Evolutionary conservation across 1,140 invertebrate species (phyloP).

Genomic region (Plectrocnemia conspersa): DNA sequence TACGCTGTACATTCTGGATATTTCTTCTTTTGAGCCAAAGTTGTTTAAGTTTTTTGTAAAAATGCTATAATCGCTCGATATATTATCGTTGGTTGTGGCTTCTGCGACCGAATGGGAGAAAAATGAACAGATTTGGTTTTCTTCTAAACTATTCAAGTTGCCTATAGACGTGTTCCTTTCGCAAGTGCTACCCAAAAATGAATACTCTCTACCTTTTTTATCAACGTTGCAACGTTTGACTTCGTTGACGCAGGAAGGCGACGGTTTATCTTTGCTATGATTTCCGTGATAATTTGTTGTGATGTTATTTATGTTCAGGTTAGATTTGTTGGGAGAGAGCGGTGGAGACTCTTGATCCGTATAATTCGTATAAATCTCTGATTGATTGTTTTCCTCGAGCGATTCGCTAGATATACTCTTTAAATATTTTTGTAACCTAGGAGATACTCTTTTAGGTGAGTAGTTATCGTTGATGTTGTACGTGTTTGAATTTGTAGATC

Average conservation of each 20-base stretch:
- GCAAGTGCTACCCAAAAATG: slow-evolving; percentile 22
- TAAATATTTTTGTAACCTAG: slow-evolving; percentile 20
- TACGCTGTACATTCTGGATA: slow-evolving; percentile 27
- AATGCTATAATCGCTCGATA: slow-evolving; percentile 32
- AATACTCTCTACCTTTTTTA: slow-evolving; percentile 24
- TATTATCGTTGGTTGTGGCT: slow-evolving; percentile 24
- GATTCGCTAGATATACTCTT: slow-evolving; percentile 23
- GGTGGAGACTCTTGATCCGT: background rate
- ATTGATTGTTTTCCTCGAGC: slow-evolving; percentile 27
- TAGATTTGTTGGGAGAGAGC: background rate
- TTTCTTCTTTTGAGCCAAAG: slow-evolving; percentile 33
- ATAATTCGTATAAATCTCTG: slow-evolving; percentile 8
- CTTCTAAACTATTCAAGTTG: slow-evolving; percentile 32
- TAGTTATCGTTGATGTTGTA: slow-evolving; percentile 19
- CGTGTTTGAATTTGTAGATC: slow-evolving; percentile 12
- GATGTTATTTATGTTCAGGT: slow-evolving; percentile 13
- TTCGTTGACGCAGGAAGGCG: slow-evolving; percentile 18
- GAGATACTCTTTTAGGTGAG: slow-evolving; percentile 17
- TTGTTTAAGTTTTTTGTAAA: slow-evolving; percentile 33
- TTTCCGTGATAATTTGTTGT: background rate
- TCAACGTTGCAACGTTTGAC: slow-evolving; percentile 14
- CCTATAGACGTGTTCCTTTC: slow-evolving; percentile 28
- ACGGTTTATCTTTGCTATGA: slow-evolving; percentile 11
- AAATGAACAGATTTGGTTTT: slow-evolving; percentile 29
- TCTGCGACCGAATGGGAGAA: slow-evolving; percentile 27